phyloP scores from a whole-genome alignment of 2,888 invertebrate genomes.

The Neoaliturus tenellus region DNA sequence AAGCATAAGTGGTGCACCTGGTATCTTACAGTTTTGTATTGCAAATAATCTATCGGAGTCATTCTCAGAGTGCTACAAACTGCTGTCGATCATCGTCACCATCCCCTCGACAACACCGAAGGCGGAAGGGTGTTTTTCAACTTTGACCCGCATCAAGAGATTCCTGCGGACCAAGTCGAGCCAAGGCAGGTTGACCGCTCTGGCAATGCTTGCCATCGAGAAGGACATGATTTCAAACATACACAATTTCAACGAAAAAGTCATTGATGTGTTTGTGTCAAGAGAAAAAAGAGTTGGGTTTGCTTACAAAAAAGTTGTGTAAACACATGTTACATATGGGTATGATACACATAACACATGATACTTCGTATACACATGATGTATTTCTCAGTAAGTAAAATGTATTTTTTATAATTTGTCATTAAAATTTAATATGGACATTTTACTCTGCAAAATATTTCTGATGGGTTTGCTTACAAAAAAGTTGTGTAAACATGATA shows the following conservation, averaged over 20 bases:
- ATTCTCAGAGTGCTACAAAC: constrained; percentile 66
- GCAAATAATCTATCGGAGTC: constrained; percentile 60
- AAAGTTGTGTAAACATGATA: no score
- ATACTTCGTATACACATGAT: no score
- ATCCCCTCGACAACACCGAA: constrained; percentile 62
- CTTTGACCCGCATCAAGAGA: constrained; percentile 66
- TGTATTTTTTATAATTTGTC: no score
- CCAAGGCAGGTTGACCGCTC: constrained; percentile 65
- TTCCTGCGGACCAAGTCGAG: constrained; percentile 66
- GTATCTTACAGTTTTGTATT: neutral
- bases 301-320: constrained; percentile 49
- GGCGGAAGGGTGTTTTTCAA: constrained; percentile 65
- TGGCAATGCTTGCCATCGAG: constrained; percentile 66
- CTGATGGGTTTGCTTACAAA: no score
- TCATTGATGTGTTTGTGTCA: constrained; percentile 59
- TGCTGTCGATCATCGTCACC: constrained; percentile 63
- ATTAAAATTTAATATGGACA: no score
- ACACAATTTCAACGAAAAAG: constrained; percentile 62
- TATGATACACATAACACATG: no score
- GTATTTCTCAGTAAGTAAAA: no score
- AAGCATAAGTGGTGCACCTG: neutral
- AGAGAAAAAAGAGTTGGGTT: constrained; percentile 59
- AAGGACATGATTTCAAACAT: constrained; percentile 60
- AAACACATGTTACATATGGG: no score
- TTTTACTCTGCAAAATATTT: no score